Base-by-base conservation (phyloP, 2,797 vertebrate genomes). In the Choloepus didactylus region DNA sequence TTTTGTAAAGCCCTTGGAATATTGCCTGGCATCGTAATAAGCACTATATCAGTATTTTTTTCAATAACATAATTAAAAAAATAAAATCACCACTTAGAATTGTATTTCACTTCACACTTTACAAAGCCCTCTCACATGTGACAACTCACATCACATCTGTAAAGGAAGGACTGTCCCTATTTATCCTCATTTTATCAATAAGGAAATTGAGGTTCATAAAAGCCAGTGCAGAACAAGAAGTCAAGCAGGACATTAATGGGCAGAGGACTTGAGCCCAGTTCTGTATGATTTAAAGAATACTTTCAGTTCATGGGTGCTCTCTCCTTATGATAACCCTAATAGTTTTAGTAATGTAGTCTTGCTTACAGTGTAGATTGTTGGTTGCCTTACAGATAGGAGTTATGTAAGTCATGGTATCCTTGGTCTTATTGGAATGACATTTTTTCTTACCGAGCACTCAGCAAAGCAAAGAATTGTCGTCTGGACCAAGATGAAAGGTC, bases 31-130 rank as follows among this genome's bases (percentile, higher is more conserved):
- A 66, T 35, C 31, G 77, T 31, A 64, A 29, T 91, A 92, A 9
- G 31, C 19, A 51, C 18, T 59, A 64, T 35, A 19, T 16, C 69
- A 72, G 27, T 75, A 5, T 44, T 81, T 81, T 18, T 41, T 44
- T 27, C 70, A 94, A 84, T 60, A 83, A 75, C 87, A 83, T 46
- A 87, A 89, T 66, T 69, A 31, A 38, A 69, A 83, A 3, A 82
- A 9, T 9, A 35, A 69, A 88, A 44, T 83, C 18, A 51, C 11
- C 41, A 56, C 18, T 67, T 90, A 84, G 80, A 80, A 60, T 59
- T 72, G 6, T 46, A 70, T 73, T 82, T 62, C 10, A 54, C 21
- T 77, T 84, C 75, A 38, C 27, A 54, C 60, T 77, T 84, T 72
- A 82, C 23, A 31, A 54, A 87, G 27, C 7, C 51, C 38, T 82